Evolutionary conservation across 2,888 invertebrate species (phyloP).

Genomic region (Octonoba sinensis): DNA sequence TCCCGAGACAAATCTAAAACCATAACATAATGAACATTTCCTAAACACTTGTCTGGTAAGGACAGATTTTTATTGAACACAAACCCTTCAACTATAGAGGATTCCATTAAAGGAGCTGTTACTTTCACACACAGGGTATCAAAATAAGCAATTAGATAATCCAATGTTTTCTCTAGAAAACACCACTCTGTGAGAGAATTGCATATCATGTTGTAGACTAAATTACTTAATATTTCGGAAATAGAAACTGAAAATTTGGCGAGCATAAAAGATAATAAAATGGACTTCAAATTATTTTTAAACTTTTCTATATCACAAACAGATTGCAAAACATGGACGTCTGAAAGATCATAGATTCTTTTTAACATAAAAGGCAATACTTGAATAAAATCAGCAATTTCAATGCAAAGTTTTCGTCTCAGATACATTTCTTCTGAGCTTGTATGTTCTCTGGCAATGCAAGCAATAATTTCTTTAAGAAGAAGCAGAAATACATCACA

Average conservation of each 20-base stretch:
- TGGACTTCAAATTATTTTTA: neutral
- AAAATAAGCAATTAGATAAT: conserved; percentile 20
- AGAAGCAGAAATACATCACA: conserved; percentile 30
- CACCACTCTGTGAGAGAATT: neutral
- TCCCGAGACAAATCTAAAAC: conserved; percentile 4
- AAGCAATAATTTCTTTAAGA: conserved; percentile 22
- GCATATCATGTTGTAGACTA: conserved; percentile 11
- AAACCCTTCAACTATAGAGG: conserved; percentile 23
- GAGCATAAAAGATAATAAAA: conserved; percentile 23
- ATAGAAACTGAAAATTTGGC: conserved; percentile 17
- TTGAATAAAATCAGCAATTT: neutral
- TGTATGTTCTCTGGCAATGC: neutral
- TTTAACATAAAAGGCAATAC: conserved; percentile 18
- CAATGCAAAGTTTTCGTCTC: neutral
- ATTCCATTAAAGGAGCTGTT: neutral
- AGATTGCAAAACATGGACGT: neutral
- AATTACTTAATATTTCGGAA: conserved; percentile 6
- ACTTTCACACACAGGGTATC: conserved; percentile 25
- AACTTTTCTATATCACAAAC: neutral
- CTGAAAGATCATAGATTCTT: neutral
- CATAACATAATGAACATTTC: conserved; percentile 10
- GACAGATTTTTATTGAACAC: neutral
- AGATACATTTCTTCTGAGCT: neutral
- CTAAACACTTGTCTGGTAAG: neutral
- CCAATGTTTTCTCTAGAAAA: neutral